phyloP scores from a whole-genome alignment of 2,113 vertebrate genomes.

The Oenanthe oenanthe region DNA sequence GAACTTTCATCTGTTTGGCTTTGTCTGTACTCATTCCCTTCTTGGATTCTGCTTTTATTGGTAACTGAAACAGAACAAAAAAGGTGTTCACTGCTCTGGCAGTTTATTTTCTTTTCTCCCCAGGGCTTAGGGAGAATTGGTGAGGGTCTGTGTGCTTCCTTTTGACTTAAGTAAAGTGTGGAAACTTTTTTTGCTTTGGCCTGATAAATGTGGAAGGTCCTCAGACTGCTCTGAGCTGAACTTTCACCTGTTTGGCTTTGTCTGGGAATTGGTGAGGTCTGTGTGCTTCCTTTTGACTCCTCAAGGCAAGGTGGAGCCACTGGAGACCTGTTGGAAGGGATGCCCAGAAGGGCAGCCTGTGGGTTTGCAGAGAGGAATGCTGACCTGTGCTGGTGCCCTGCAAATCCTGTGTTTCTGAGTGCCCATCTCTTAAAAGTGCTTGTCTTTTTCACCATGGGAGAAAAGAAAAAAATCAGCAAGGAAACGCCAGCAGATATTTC shows the following conservation, averaged over 20 bases:
- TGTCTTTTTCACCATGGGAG: background rate
- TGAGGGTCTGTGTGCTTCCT: too few relatives aligned
- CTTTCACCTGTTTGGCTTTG: too few relatives aligned
- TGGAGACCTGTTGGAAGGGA: background rate
- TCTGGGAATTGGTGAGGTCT: too few relatives aligned
- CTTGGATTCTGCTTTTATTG: background rate
- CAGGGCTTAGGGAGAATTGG: accelerated
- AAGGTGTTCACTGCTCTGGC: background rate
- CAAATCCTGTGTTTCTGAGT: background rate
- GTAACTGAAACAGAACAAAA: background rate
- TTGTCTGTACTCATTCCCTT: background rate
- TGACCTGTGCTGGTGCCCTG: background rate
- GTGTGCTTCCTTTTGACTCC: background rate
- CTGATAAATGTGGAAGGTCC: too few relatives aligned
- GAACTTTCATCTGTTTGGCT: accelerated
- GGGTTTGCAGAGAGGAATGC: background rate
- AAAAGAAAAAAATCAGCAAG: background rate
- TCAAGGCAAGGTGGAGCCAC: background rate
- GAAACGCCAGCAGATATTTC: background rate
- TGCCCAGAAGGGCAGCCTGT: background rate
- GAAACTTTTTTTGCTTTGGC: background rate
- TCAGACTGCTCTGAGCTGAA: too few relatives aligned
- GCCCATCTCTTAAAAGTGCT: background rate
- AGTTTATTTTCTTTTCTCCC: background rate
- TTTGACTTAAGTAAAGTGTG: background rate